A percentile compares a stretch with the other conserved stretches of the same genome.
phyloP scores from a whole-genome alignment of 2,113 vertebrate species.

The Hipposideros armiger region DNA sequence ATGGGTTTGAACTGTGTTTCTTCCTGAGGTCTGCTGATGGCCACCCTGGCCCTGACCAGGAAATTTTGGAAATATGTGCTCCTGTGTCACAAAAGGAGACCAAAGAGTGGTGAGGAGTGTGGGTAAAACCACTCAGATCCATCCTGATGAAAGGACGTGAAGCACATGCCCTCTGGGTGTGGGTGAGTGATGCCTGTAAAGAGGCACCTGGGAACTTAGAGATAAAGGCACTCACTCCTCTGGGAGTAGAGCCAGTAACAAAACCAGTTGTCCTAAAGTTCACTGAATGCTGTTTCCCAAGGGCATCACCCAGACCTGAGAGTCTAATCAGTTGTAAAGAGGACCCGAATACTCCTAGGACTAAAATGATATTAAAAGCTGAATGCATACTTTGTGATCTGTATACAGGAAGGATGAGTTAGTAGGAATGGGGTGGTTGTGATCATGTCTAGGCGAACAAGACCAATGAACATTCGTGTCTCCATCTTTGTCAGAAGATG shows the following conservation, averaged over 20 bases:
- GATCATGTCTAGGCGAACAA: neutral
- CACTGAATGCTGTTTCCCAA: neutral
- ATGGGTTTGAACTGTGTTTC: neutral
- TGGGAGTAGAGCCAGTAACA: neutral
- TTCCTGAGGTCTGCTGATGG: neutral
- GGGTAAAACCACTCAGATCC: neutral
- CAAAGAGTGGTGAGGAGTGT: neutral
- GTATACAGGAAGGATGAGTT: neutral
- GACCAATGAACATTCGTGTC: neutral
- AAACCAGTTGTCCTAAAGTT: neutral
- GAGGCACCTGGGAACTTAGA: fast-evolving
- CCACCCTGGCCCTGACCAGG: neutral
- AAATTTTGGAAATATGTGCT: neutral
- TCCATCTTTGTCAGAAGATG: neutral
- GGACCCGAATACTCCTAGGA: neutral
- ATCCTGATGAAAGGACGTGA: neutral
- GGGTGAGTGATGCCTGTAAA: neutral
- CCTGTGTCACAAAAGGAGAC: neutral
- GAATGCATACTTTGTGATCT: neutral
- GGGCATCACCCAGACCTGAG: neutral
- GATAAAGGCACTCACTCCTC: neutral
- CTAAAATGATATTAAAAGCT: neutral
- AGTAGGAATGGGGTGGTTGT: neutral
- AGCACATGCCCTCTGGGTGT: neutral
- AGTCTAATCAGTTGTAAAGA: neutral